Evolutionary conservation across 2,888 invertebrate species (phyloP).

Genomic region (Sphecodes monilicornis): DNA sequence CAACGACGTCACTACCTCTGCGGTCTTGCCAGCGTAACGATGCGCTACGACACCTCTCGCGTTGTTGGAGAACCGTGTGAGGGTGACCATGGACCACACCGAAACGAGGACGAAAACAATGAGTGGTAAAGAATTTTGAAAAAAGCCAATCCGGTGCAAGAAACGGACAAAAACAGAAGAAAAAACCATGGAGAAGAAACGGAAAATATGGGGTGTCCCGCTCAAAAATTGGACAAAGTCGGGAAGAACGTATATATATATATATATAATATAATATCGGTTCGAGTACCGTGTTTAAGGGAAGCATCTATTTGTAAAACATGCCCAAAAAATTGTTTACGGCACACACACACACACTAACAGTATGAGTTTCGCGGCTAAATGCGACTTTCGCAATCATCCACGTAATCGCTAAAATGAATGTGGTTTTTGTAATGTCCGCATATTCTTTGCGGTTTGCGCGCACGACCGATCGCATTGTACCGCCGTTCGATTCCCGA

Average conservation of each 20-base stretch:
- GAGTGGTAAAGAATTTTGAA: slow-evolving; percentile 78
- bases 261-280: slow-evolving; percentile 21
- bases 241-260: slow-evolving; percentile 39
- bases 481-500: slow-evolving; percentile 42
- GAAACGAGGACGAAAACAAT: slow-evolving; percentile 50
- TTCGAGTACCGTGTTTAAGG: slow-evolving; percentile 70
- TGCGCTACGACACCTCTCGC: background rate
- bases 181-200: slow-evolving; percentile 48
- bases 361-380: slow-evolving; percentile 58
- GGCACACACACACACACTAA: slow-evolving; percentile 80
- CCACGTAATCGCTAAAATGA: slow-evolving; percentile 51
- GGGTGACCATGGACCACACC: slow-evolving; percentile 14
- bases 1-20: slow-evolving; percentile 8
- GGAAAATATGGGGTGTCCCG: slow-evolving; percentile 55
- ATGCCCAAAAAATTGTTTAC: slow-evolving; percentile 83
- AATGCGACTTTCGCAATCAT: slow-evolving; percentile 37
- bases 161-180: slow-evolving; percentile 37
- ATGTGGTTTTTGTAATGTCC: slow-evolving; percentile 30
- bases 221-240: slow-evolving; percentile 6
- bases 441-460: background rate
- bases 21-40: slow-evolving; percentile 7
- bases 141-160: slow-evolving; percentile 79
- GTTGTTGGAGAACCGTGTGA: background rate
- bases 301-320: slow-evolving; percentile 83
- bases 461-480: slow-evolving; percentile 41